These are phyloP conservation scores for Drosophila koepferae DNA, from an alignment of 2,888 invertebrate genomes.

Conservation along the genomic window DNA sequence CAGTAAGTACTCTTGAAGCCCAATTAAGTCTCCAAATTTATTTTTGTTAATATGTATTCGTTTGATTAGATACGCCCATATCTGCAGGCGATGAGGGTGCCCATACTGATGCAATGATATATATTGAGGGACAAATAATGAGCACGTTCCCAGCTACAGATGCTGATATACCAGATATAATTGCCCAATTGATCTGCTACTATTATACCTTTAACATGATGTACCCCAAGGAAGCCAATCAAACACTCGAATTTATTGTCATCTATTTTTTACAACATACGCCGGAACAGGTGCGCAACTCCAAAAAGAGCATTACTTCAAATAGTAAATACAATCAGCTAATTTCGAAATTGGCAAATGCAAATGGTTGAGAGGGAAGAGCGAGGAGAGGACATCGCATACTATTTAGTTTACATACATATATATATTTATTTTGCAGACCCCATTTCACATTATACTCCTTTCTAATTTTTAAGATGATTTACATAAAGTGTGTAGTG, in stretches of 20 bases:
- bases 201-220: conserved; percentile 79
- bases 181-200: conserved; percentile 75
- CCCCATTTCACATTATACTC: conserved; percentile 70
- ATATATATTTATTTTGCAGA: conserved; percentile 66
- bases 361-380: conserved; percentile 61
- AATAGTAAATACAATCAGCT: conserved; percentile 72
- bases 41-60: neutral
- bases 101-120: conserved; percentile 66
- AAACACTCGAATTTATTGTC: conserved; percentile 79
- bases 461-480: conserved; percentile 69
- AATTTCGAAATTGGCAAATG: conserved; percentile 71
- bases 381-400: conserved; percentile 36
- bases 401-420: conserved; percentile 68
- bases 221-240: conserved; percentile 80
- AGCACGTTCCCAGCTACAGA: conserved; percentile 63
- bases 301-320: conserved; percentile 64
- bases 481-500: conserved; percentile 75
- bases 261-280: conserved; percentile 69
- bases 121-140: conserved; percentile 75
- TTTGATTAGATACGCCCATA: conserved; percentile 37
- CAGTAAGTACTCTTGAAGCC: conserved; percentile 56
- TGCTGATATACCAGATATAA: conserved; percentile 65
- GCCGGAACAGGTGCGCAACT: conserved; percentile 67
- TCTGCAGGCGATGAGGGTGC: conserved; percentile 35
- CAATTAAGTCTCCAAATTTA: neutral